Conservation (phyloP, 2,888 invertebrate genomes). For the Gymnocheta viridis region DNA sequence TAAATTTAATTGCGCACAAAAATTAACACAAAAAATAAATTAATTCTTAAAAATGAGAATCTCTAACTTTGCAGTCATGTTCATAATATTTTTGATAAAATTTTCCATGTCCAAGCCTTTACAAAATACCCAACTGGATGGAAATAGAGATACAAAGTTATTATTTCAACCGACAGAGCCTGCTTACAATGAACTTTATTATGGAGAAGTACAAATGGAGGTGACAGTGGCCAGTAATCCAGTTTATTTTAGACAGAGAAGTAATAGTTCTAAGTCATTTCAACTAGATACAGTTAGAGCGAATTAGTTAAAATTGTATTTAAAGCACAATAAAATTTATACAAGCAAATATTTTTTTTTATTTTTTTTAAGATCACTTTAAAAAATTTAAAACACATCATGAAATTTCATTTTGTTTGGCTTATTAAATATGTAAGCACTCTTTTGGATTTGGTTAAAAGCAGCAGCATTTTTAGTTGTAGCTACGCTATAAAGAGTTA, state of each 20-base stretch:
- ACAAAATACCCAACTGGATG: neutral
- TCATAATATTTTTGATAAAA: neutral
- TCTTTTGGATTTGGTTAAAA: too few relatives aligned
- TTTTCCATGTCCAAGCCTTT: neutral
- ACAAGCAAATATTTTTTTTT: neutral
- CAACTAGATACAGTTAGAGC: slow-evolving; percentile 44
- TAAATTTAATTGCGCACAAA: neutral
- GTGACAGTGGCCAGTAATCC: slow-evolving; percentile 52
- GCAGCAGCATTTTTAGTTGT: too few relatives aligned
- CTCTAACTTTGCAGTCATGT: neutral
- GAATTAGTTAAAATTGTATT: slow-evolving; percentile 1
- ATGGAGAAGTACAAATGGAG: slow-evolving; percentile 50
- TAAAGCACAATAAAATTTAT: neutral
- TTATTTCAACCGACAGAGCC: slow-evolving; percentile 16
- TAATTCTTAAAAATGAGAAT: slow-evolving; percentile 10
- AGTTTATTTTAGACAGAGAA: slow-evolving; percentile 30
- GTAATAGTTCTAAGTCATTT: slow-evolving; percentile 7
- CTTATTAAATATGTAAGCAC: too few relatives aligned
- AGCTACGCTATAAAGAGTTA: too few relatives aligned
- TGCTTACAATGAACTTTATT: neutral
- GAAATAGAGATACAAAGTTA: neutral
- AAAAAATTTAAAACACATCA: too few relatives aligned
- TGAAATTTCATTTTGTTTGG: too few relatives aligned
- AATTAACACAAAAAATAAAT: neutral
- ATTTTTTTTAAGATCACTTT: neutral